Evolutionary conservation across 23 tunicate species (phyloP), one percentile per base, ranked within the genome.

Genomic region (Trididemnum miniatum): DNA sequence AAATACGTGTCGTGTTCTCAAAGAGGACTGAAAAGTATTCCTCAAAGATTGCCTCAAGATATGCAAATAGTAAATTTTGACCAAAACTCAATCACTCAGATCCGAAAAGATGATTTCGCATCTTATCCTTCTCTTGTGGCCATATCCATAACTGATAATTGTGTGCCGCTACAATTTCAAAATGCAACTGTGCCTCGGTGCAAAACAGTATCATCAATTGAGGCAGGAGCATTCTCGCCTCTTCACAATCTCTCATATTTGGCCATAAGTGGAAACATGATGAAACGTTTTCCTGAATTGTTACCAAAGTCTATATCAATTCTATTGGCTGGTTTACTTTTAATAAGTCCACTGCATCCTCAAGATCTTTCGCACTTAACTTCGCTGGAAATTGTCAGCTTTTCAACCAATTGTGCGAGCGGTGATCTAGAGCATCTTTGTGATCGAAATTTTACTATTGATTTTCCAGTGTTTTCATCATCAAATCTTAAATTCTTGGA

Each of bases 401-500:
- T 62, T 12, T 62, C 67, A 5, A 62, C 67, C 67, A 62, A 62
- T 25, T 62, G 67, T 62, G 22, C 22, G 4, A 20, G 25, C 15
- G 67, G 67, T 12, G 67, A 62, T 62, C 4, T 62, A 5, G 22
- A 62, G 29, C 67, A 62, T 62, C 29, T 62, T 62, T 62, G 67
- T 62, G 5, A 12, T 20, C 25, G 67, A 20, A 62, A 62, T 62
- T 62, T 62, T 62, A 20, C 67, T 62, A 62, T 62, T 25, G 29
- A 62, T 4, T 4, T 4, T 4, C 29, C 67, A 62, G 29, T 62
- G 4, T 62, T 62, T 62, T 5, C 67, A 62, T 15, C 67, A 4
- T 4, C 5, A 20, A 25, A 20, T n/a, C 22, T 62, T 4, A 62
- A 62, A 25, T 62, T 12, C 22, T 62, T 62, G 67, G 67, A 62